Conservation (phyloP, 2,113 vertebrate species). For the Mellivora capensis region DNA sequence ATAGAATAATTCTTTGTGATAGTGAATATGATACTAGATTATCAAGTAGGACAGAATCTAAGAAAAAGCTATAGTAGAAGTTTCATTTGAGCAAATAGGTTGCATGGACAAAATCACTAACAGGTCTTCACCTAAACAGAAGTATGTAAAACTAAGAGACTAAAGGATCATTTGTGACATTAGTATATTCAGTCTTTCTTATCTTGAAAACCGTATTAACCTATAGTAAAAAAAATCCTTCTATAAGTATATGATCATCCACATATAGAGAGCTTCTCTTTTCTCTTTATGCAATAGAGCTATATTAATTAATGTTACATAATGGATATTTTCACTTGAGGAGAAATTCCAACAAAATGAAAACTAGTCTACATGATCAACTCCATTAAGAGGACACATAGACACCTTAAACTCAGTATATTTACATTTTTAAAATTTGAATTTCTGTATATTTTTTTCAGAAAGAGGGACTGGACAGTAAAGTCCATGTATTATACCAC, state of each 20-base stretch:
- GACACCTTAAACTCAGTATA: not conserved
- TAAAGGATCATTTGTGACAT: not conserved
- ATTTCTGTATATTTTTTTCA: not conserved
- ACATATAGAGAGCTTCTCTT: not conserved
- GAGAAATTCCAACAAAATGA: constrained; percentile 17
- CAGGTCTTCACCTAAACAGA: not conserved
- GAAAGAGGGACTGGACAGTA: not conserved
- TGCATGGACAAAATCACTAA: not conserved
- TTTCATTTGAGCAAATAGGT: not conserved
- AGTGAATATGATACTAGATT: not conserved
- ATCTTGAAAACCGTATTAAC: not conserved
- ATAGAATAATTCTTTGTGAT: not conserved
- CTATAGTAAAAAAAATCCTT: not conserved
- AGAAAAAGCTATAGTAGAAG: not conserved
- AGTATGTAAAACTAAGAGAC: not conserved
- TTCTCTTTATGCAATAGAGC: not conserved
- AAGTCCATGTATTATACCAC: not conserved
- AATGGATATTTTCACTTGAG: not conserved
- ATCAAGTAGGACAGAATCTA: not conserved
- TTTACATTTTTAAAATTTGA: not conserved
- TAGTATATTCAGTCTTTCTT: not conserved
- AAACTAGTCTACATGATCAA: not conserved
- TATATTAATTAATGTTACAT: not conserved
- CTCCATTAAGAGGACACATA: not conserved
- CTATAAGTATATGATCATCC: not conserved